Evolutionary conservation across 2,888 invertebrate species (phyloP), one percentile per base, ranked within the genome.

Genomic region (Acleris literana): DNA sequence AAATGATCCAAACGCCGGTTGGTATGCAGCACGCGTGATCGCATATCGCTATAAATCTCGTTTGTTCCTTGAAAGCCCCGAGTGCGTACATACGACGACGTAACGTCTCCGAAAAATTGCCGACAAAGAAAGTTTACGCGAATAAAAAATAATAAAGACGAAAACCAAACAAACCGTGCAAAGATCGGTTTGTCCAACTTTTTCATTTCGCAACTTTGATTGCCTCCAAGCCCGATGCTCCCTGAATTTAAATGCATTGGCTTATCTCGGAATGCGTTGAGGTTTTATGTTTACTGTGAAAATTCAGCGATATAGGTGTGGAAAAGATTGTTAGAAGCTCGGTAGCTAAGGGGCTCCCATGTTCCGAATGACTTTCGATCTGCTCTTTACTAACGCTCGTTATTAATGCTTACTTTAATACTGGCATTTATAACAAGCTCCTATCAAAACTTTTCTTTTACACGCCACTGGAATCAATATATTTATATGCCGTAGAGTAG

Each of bases 121-220:
- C 71, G 16, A 55, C 73, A 70, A 70, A 70, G 70, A 59, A 56
- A 58, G 53, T 55, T 64, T 70, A 72, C 69, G 69, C 73, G 56
- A 77, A 79, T 83, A 81, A 80, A 84, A 86, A 82, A 81, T 78
- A 82, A 83, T 80, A 81, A 80, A 82, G 77, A 72, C 74, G 74
- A 75, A 77, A 74, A 75, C 68, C 69, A 76, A 71, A 76, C 73
- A 74, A 75, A 73, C 70, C 71, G 69, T 69, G 72, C 69, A 71
- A 60, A 72, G 74, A 78, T 76, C 72, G 76, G 74, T 69, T 72
- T 70, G 75, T 71, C 65, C 71, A 83, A 84, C 79, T 86, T 86
- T 84, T 84, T 84, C 83, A 85, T 86, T 84, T 79, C 81, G 79
- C 73, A 88, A 87, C 78, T 88, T 87, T 84, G 87, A 88, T 89